A percentile compares a stretch with the other conserved stretches of the same genome.
Evolutionary conservation across 37 sponge, comb jelly and placozoan genomes (phyloP).

Genomic region (Oscarella lobularis): DNA sequence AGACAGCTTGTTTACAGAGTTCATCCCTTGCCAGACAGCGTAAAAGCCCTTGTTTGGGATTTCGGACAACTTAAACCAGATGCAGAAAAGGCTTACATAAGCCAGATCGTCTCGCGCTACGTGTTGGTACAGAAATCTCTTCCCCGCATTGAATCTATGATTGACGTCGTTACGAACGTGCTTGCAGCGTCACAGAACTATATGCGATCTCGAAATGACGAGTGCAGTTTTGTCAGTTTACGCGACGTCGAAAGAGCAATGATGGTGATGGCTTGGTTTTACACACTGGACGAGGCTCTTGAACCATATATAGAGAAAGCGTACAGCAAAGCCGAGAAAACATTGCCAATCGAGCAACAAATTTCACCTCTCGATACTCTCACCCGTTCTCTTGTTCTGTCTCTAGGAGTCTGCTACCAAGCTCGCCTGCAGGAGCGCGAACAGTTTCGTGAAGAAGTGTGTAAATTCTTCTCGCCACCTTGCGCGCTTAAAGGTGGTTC

Average conservation of each 20-base stretch:
- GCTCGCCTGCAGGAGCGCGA: neutral
- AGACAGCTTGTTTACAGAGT: conserved; percentile 20
- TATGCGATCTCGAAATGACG: conserved; percentile 55
- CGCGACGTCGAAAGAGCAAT: conserved; percentile 49
- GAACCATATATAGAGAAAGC: neutral
- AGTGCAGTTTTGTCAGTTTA: conserved; percentile 57
- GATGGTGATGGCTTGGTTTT: conserved; percentile 27
- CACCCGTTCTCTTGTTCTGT: conserved; percentile 3
- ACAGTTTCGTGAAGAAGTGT: neutral
- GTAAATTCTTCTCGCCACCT: neutral
- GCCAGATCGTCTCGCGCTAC: conserved; percentile 60
- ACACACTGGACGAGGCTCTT: neutral
- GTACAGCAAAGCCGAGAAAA: neutral
- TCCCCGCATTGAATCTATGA: conserved; percentile 3
- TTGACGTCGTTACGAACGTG: conserved; percentile 2
- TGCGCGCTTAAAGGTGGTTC: neutral
- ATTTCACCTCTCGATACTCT: neutral
- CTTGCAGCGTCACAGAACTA: conserved; percentile 49
- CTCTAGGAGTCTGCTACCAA: neutral
- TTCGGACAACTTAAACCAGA: conserved; percentile 67
- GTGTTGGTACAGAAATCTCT: neutral
- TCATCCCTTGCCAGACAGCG: conserved; percentile 38
- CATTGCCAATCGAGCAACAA: neutral
- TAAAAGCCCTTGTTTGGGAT: conserved; percentile 88
- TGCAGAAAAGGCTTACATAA: conserved; percentile 51